Base-by-base conservation (phyloP, 2,113 vertebrate genomes). In the Proteles cristata region DNA sequence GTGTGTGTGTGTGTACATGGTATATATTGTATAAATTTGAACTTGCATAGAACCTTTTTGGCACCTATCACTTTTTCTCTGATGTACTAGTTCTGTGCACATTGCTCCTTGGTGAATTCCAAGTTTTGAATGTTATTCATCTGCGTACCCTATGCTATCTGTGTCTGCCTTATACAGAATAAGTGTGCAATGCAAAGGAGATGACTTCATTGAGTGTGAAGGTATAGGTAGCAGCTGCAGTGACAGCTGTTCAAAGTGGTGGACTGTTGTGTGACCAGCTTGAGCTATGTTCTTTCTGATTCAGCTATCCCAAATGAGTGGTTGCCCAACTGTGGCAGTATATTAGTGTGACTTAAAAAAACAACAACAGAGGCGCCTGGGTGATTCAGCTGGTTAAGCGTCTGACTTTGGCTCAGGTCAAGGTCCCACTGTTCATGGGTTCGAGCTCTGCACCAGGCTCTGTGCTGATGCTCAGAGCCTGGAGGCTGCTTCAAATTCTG, bases 171-270 rank as follows among this genome's bases (percentile, higher is more conserved):
- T 16, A 4, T 39, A 1, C 0, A 5, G 65, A 48, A 28, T 14
- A 16, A 11, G 5, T 5, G 6, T 23, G 26, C 12, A 43, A 14
- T 5, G 39, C 9, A 4, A 11, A 43, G 39, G 11, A 45, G 31
- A 86, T 12, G 58, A 69, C 10, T 25, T 76, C 4, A 7, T 5
- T 26, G n/a, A 48, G 58, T 15, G 26, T 21, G 81, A 61, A 45
- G 26, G 4, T 26, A 14, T 50, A 28, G 61, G 26, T 31, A 63
- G 26, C 16, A 33, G 48, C 43, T 39, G 28, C 23, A n/a, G 15
- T 16, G 11, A 39, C 26, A 11, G 17, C 8, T 23, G 2, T 7
- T 28, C 69, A 31, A 19, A 2, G 14, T 2, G 4, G 4, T 4
- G n/a, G 23, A 8, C 15, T 39, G 2, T 7, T 6, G 26, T 14